phyloP scores from a whole-genome alignment of 1,140 invertebrate species.

The Stenopsyche tienmushanensis region DNA sequence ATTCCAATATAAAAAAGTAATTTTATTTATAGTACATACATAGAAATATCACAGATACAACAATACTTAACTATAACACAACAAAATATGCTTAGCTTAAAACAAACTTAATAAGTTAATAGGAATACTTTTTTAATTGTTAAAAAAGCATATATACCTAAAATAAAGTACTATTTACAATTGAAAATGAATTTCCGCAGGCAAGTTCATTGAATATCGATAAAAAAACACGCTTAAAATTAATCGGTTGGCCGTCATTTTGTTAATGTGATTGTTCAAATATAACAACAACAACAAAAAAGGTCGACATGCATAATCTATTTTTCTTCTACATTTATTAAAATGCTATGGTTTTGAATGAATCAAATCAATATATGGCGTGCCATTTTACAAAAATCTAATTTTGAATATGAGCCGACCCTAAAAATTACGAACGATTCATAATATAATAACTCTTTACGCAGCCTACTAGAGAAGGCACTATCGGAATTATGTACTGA shows the following conservation, averaged over 20 bases:
- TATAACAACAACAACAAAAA: background rate
- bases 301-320: too few relatives aligned
- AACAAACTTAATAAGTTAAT: slow-evolving; percentile 9
- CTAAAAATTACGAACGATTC: too few relatives aligned
- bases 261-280: background rate
- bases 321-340: slow-evolving; percentile 5
- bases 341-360: background rate
- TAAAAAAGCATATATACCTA: background rate
- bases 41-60: slow-evolving; percentile 42
- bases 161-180: background rate
- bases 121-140: slow-evolving; percentile 1
- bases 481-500: background rate
- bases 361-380: too few relatives aligned
- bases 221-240: background rate
- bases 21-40: slow-evolving; percentile 23
- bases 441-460: slow-evolving; percentile 4
- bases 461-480: background rate
- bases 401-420: too few relatives aligned
- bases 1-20: background rate
- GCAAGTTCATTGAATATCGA: background rate
- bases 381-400: too few relatives aligned
- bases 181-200: background rate
- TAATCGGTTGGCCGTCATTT: background rate
- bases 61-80: slow-evolving; percentile 39
- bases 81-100: slow-evolving; percentile 9